Percentiles rank a stretch among this genome's conserved stretches.
phyloP scores from a whole-genome alignment of 2,113 vertebrate species.

The Conger conger region DNA sequence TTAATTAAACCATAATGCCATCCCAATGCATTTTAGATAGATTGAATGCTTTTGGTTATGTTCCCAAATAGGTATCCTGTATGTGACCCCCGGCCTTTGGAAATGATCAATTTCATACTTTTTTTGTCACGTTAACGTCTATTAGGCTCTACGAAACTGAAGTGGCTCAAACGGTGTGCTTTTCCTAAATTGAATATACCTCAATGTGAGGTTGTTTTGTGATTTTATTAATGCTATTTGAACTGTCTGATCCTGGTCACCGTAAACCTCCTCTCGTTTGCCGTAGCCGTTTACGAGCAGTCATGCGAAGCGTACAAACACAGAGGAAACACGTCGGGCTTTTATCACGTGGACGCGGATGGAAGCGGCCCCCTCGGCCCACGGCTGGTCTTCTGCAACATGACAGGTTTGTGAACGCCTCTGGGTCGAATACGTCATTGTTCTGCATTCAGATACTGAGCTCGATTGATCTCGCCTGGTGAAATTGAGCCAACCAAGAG shows the following conservation, averaged over 20 bases:
- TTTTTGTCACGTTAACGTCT: not conserved
- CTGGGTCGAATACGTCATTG: too few relatives aligned
- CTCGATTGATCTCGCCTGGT: too few relatives aligned
- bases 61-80: not conserved
- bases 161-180: not conserved
- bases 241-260: not conserved
- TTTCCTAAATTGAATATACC: not conserved
- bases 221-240: not conserved
- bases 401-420: slow-evolving; percentile 82
- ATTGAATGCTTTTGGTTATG: not conserved
- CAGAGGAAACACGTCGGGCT: slow-evolving; percentile 84
- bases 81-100: not conserved
- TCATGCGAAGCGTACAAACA: slow-evolving; percentile 96
- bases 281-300: slow-evolving; percentile 85
- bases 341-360: slow-evolving; percentile 86
- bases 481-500: too few relatives aligned
- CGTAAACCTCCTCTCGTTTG: slow-evolving; percentile 38
- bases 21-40: not conserved
- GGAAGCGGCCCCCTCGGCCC: slow-evolving; percentile 86
- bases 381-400: slow-evolving; percentile 88
- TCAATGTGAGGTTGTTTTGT: not conserved
- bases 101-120: not conserved
- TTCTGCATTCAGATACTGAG: too few relatives aligned
- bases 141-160: not conserved
- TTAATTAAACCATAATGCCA: not conserved